Percentiles rank a stretch among this genome's conserved stretches.
These are phyloP conservation scores for Amphiura filiformis DNA, from an alignment of 35 echinoderm and acorn worm genomes.

Conservation along the genomic window DNA sequence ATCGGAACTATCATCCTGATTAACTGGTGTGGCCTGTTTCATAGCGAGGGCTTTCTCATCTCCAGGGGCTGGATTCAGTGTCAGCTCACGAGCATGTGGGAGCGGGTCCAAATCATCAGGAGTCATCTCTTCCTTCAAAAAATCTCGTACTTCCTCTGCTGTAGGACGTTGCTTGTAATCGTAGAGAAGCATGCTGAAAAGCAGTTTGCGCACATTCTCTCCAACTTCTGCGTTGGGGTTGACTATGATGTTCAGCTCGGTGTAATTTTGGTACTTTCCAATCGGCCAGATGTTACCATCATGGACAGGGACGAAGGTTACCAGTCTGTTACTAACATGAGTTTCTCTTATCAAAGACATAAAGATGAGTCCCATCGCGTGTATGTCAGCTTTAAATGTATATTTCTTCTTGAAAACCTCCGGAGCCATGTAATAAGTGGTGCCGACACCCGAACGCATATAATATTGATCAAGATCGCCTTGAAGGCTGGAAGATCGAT, in stretches of 20 bases:
- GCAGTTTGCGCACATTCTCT: not conserved
- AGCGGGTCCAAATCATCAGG: not conserved
- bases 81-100: not conserved
- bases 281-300: not conserved
- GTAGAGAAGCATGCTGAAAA: not conserved
- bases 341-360: not conserved
- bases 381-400: not conserved
- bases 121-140: not conserved
- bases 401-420: not conserved
- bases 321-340: not conserved
- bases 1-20: not conserved
- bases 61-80: not conserved
- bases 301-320: not conserved
- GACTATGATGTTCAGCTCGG: not conserved
- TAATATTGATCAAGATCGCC: not conserved
- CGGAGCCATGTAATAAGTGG: not conserved
- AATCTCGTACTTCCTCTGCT: not conserved
- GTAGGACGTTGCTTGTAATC: not conserved
- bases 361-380: not conserved
- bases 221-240: not conserved
- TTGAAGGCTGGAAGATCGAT: not conserved
- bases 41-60: not conserved
- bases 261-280: not conserved
- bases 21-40: not conserved
- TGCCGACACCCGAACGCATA: not conserved